Conservation (phyloP, 2,888 invertebrate species). For the Pteria penguin region DNA sequence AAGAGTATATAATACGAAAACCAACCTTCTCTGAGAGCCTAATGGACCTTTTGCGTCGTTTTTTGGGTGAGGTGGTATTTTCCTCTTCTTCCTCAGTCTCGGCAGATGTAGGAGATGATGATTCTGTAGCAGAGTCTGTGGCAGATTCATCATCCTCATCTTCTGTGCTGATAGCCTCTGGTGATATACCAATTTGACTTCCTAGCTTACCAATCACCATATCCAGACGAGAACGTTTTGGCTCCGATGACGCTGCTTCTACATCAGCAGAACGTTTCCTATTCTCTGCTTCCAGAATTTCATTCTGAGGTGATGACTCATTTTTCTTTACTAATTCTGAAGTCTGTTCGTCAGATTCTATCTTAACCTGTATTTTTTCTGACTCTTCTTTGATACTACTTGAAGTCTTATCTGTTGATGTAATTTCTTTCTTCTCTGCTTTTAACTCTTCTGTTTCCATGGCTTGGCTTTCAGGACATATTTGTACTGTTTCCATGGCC, state of each 20-base stretch:
- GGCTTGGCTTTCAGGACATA: too few species aligned
- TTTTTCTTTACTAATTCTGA: too few species aligned
- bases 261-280: constrained; percentile 54
- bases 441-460: too few species aligned
- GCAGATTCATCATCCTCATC: constrained; percentile 60
- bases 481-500: too few species aligned
- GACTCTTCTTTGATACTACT: too few species aligned
- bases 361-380: too few species aligned
- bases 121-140: constrained; percentile 50
- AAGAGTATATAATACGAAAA: too few species aligned
- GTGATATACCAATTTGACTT: constrained; percentile 53
- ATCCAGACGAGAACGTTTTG: constrained; percentile 61
- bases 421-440: too few species aligned
- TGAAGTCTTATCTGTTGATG: too few species aligned
- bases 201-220: constrained; percentile 62
- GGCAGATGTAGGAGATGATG: constrained; percentile 16
- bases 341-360: too few species aligned
- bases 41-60: constrained; percentile 38
- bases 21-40: constrained; percentile 51
- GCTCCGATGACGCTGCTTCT: constrained; percentile 35
- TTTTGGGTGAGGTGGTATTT: constrained; percentile 33
- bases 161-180: constrained; percentile 50
- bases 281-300: too few species aligned
- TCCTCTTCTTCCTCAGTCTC: constrained; percentile 53
- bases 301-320: too few species aligned